These are phyloP conservation scores for Aselliscus stoliczkanus DNA, from an alignment of 2,797 vertebrate species.

Conservation along the genomic window DNA sequence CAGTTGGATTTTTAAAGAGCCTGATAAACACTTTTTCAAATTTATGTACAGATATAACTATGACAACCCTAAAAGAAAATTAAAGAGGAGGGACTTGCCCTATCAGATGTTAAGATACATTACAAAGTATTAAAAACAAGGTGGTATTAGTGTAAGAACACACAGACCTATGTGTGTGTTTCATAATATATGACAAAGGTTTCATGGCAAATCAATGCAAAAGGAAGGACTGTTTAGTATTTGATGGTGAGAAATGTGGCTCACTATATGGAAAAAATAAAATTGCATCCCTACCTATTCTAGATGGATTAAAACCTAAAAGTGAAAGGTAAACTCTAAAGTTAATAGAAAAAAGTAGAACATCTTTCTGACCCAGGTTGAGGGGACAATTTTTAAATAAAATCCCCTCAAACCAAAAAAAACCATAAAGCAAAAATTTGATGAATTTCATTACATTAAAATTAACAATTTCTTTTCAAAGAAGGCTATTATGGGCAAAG, in stretches of 20 bases:
- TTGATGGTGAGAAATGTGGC: not conserved
- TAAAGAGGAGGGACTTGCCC: not conserved
- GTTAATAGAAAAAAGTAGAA: not conserved
- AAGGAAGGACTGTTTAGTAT: slow-evolving; percentile 15
- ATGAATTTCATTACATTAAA: not conserved
- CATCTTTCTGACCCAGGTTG: not conserved
- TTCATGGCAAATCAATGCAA: not conserved
- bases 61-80: not conserved
- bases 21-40: not conserved
- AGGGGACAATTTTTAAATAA: not conserved
- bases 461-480: not conserved
- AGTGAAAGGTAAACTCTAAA: not conserved
- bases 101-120: not conserved
- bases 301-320: slow-evolving; percentile 5
- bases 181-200: not conserved
- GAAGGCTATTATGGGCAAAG: not conserved
- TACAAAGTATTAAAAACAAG: slow-evolving; percentile 21
- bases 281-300: not conserved
- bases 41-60: not conserved
- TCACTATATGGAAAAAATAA: slow-evolving; percentile 17
- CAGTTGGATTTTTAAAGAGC: slow-evolving; percentile 16
- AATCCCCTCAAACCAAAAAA: not conserved
- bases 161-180: not conserved
- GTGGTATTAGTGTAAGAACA: not conserved
- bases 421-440: not conserved